These are phyloP conservation scores for Pristionchus arcanus DNA, from an alignment of 2,888 invertebrate genomes.

Conservation along the genomic window DNA sequence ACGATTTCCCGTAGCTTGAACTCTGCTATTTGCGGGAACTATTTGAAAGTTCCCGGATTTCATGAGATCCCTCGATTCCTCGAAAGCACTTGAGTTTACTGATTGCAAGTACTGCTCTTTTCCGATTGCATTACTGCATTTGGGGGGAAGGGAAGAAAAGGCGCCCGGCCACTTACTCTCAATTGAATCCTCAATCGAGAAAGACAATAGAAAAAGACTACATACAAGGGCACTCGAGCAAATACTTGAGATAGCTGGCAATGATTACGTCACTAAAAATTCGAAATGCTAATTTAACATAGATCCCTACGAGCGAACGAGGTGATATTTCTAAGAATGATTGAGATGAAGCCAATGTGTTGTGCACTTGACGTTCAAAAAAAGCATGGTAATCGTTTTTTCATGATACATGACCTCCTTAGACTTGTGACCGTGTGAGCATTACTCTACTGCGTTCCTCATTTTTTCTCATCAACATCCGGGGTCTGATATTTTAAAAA, in stretches of 20 bases:
- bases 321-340: too few relatives aligned
- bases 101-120: conserved; percentile 1
- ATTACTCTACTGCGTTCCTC: too few relatives aligned
- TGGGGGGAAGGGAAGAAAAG: not conserved
- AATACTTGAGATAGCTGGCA: not conserved
- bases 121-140: not conserved
- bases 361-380: too few relatives aligned
- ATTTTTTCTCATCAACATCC: too few relatives aligned
- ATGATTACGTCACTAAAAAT: not conserved
- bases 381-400: too few relatives aligned
- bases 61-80: not conserved
- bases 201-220: not conserved
- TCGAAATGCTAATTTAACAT: too few relatives aligned
- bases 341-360: too few relatives aligned
- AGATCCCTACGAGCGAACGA: too few relatives aligned
- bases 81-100: not conserved
- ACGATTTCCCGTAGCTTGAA: too few relatives aligned
- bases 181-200: conserved; percentile 1
- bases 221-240: not conserved
- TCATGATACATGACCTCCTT: too few relatives aligned
- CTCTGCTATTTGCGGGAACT: not conserved
- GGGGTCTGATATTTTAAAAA: too few relatives aligned
- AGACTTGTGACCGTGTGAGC: too few relatives aligned
- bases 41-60: not conserved
- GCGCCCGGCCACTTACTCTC: not conserved